Percentiles rank a stretch among this genome's conserved stretches.
These are phyloP conservation scores for Notechis scutatus DNA, from an alignment of 2,113 vertebrate species.

Conservation along the genomic window DNA sequence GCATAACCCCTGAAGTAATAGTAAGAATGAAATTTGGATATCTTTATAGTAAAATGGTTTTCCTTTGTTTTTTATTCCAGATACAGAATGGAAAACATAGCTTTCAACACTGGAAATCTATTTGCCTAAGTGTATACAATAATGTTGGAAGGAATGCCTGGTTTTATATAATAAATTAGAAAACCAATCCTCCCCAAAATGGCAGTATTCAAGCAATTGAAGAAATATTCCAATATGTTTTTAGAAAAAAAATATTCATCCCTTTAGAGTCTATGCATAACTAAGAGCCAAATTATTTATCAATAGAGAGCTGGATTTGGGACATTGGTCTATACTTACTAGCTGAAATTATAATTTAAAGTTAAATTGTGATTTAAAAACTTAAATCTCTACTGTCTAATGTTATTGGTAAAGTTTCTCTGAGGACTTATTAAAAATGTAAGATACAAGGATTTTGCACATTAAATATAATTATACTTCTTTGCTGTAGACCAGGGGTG, in stretches of 20 bases:
- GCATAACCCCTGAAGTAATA: neutral
- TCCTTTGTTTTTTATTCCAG: neutral
- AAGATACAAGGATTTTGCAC: neutral
- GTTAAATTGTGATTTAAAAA: neutral
- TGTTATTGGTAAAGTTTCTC: neutral
- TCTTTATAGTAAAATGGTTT: neutral
- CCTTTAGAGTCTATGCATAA: neutral
- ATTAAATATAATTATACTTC: neutral
- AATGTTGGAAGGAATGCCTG: neutral
- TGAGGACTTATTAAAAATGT: neutral
- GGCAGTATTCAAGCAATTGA: neutral
- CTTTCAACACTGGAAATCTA: neutral
- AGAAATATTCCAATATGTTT: neutral
- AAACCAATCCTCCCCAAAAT: neutral
- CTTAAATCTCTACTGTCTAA: neutral
- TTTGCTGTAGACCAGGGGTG: neutral
- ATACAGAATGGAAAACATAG: neutral
- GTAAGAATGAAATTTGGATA: neutral
- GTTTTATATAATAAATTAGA: neutral
- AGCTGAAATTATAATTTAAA: neutral
- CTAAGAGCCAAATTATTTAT: neutral
- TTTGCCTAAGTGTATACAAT: neutral
- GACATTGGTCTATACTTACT: neutral
- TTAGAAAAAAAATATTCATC: neutral
- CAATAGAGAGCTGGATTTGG: neutral